Conservation (phyloP, 2,113 vertebrate genomes). For the Emydocephalus ijimae region DNA sequence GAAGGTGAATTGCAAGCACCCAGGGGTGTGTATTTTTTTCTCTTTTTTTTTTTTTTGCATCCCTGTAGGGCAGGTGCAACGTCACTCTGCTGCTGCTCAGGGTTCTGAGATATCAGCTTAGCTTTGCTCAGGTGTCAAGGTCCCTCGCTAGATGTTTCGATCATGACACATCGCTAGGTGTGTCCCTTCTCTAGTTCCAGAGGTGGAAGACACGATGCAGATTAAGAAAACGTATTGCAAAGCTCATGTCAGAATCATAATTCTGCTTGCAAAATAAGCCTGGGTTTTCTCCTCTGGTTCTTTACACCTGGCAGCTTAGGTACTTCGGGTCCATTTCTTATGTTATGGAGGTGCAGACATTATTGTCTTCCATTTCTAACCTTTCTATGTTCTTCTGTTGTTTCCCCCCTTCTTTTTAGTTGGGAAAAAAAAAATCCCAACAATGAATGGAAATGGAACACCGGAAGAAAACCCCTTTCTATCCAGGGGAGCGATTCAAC, state of each 20-base stretch:
- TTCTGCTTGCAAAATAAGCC: background rate
- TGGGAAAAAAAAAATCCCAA: background rate
- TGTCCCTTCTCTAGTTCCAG: background rate
- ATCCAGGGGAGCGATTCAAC: too few species aligned
- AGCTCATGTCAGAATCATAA: background rate
- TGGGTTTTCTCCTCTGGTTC: background rate
- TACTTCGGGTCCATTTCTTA: background rate
- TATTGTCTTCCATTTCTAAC: background rate
- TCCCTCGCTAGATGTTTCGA: background rate
- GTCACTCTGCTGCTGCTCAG: background rate
- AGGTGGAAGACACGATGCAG: background rate
- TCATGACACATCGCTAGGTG: too few species aligned
- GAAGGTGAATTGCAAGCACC: background rate
- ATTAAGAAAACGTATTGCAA: background rate
- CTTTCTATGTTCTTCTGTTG: background rate
- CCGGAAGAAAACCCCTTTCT: background rate
- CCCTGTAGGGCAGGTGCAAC: background rate
- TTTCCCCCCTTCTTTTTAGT: background rate
- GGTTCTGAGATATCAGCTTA: conserved; percentile 17
- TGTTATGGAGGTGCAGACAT: background rate
- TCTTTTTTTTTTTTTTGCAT: background rate
- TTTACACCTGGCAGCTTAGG: background rate
- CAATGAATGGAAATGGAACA: background rate
- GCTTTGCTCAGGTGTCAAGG: conserved; percentile 13
- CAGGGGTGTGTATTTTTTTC: too few species aligned